Base-by-base conservation (phyloP, 1,140 invertebrate species). In the Dreissena polymorpha region DNA sequence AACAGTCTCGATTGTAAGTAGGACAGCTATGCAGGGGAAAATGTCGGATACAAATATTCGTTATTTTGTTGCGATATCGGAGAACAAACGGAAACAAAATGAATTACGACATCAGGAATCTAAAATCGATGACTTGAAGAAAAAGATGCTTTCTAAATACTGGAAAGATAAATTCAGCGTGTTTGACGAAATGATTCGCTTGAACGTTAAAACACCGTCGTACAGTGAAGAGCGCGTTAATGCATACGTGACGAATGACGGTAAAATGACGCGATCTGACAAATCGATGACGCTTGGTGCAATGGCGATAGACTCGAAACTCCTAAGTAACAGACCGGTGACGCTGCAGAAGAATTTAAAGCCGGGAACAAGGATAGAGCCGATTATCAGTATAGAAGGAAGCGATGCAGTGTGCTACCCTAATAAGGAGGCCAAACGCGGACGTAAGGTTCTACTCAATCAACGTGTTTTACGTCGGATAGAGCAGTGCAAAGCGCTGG, bases 331-430 rank as follows among this genome's bases (percentile, higher is more conserved):
- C 27, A 68, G 39, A 12, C 81, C 81, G 8, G 68, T 83, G 7
- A 64, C 73, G 10, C n/a, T 83, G 18, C 81, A 83, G 53, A 68
- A 64, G 63, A 67, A 64, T 3, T 53, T n/a, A 6, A 74, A 71
- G 39, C 7, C 73, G 10, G 72, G 81, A n/a, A 53, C 23, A 10
- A 29, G 67, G 18, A 64, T 83, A 16, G 81, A 83, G 23, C 81
- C 81, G n/a, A 57, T 83, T n/a, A 83, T 83, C n/a, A 83, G 64
- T 29, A 77, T 83, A 69, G 81, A 76, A 57, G 81, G 81, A 10
- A 76, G 64, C 6, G 81, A 83, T 27, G 81, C 81, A 18, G 74
- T 83, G 16, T 83, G 81, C 76, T 83, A 83, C 39, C 81, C 81
- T 39, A 83, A 68, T 57, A 83, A 76, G 29, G 73, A 83, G 23